Base-by-base conservation (phyloP, 1,140 invertebrate species). In the Scylla paramamosain region DNA sequence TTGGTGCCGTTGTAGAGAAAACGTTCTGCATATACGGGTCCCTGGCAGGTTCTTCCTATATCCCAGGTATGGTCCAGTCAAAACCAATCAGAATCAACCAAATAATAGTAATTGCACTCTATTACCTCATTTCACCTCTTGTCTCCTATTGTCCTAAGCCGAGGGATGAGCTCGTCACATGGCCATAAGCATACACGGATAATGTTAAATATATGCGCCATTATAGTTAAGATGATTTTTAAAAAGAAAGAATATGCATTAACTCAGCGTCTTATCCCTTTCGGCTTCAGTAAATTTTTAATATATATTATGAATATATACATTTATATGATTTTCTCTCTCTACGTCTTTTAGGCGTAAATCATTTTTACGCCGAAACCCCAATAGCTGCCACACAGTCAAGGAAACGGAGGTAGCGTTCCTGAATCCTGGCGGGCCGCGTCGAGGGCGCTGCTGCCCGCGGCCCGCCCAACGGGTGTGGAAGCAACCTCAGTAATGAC, bases 81-180 rank as follows among this genome's bases (percentile, higher is more conserved):
- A 93, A 95, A 92, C 94, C 94, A 95, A 95, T 95, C 94, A 95
- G 94, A 95, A 95, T 87, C 91, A 95, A 95, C 94, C 94, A 95
- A 95, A 95, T 95, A 95, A 95, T 95, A 95, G 52, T 91, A 95
- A 92, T 92, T 95, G 94, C 91, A 95, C 94, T 95, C 94, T 92
- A 92, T 95, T 95, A 95, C 94, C 94, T 95, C 94, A 95, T 95
- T 95, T 95, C 94, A 95, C 94, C 94, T 95, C 94, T 95, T 95
- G 94, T 92, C 94, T 95, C 94, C 94, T 92, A 92, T 88, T 89
- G 86, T 93, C 77, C 94, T 95, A 87, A 92, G 94, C 91, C 94
- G 46, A 95, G 94, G 94, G 94, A 95, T 95, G 91, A 92, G 52
- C 29, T 32, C 39, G 32, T 48, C 92, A 45, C 82, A 45, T 93